Evolutionary conservation across 92 coral and sea anemone species (phyloP), one percentile per base, ranked within the genome.

Genomic region (Blastomussa wellsi): DNA sequence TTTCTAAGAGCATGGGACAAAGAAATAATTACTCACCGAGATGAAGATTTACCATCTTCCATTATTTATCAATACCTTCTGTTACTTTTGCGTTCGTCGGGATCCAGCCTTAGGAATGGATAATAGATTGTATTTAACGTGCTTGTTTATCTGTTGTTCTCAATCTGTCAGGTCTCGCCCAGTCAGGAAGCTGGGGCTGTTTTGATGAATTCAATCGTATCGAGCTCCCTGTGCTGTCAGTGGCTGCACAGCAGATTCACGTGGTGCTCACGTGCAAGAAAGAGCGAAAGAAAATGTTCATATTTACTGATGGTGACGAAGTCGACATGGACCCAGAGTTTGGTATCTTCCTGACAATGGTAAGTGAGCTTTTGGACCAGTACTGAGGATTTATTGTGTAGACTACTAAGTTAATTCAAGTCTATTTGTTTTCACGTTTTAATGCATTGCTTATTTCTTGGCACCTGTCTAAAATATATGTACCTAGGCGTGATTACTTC

Each of bases 131-230:
- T n/a, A n/a, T 17, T 14, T 51, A 2, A 15, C 57, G 16, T 15
- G 22, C 57, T 12, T 48, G 53, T 51, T 51, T 51, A 2, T 51
- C 19, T 14, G 24, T 7, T 76, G 2, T 60, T 32, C 38, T 17
- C 60, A 16, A 3, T 41, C 48, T 10, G 70, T 4, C 73, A 95
- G 98, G 99, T 10, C 92, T 97, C 37, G 99, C 99, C 32, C 99
- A 97, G 92, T 97, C 99, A n/a, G 99, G 99, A 11, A 97, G 99
- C 77, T 97, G 99, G 99, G 99, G 99, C 64, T 97, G 99, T 79
- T 97, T 97, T 79, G 99, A 97, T 62, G 99, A 97, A 84, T 97
- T 97, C 93, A 97, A 97, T 72, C 99, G 99, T 84, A 97, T 97
- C 32, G 99, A 97, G 93, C 93, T 97, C 2, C 99, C 99, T 31